Evolutionary conservation across 2,113 vertebrate species (phyloP).

Genomic region (human): GRCh38 chr3:136362501-136363000

Average conservation of each 20-base stretch:
- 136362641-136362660: too few species aligned
- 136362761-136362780: neutral
- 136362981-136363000: slow-evolving; percentile 19
- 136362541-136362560: too few species aligned
- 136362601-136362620: neutral
- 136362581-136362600: neutral
- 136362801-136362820: neutral
- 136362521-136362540: neutral
- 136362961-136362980: neutral
- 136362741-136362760: neutral
- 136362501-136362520: neutral
- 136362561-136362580: neutral
- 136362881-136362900: neutral
- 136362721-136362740: slow-evolving; percentile 17
- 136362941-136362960: too few species aligned
- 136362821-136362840: neutral
- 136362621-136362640: too few species aligned
- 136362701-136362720: neutral
- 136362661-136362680: neutral
- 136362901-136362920: neutral
- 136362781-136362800: neutral
- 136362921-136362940: neutral
- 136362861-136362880: neutral
- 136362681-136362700: neutral
- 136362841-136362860: neutral